A percentile compares a stretch with the other conserved stretches of the same genome.
Conservation (phyloP, 1,140 invertebrate genomes). For the Pseudoatta argentina region DNA sequence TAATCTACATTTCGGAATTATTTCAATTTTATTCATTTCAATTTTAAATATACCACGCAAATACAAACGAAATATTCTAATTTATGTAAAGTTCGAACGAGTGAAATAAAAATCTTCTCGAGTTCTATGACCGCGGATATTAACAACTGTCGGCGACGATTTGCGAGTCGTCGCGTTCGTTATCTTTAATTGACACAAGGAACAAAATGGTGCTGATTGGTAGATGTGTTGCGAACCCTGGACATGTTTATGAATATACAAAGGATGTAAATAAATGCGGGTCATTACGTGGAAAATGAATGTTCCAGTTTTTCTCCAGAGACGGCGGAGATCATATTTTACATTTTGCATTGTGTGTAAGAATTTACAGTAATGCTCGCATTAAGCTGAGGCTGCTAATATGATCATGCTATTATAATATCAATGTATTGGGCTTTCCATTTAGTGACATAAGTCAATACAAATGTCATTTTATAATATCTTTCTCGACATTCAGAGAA, state of each 20-base stretch:
- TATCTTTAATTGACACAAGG: constrained; percentile 45
- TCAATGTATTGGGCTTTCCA: background rate
- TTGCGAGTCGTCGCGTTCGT: constrained; percentile 43
- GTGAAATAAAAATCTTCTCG: constrained; percentile 6
- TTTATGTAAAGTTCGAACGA: background rate
- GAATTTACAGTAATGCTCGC: constrained; percentile 22
- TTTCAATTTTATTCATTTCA: too few species aligned
- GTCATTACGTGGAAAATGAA: constrained; percentile 47
- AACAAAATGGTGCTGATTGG: constrained; percentile 6
- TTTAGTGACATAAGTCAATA: too few species aligned
- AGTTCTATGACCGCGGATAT: constrained; percentile 16
- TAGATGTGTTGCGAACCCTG: background rate
- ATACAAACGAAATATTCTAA: constrained; percentile 16
- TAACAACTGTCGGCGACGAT: constrained; percentile 27
- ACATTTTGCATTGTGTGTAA: constrained; percentile 26
- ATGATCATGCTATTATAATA: too few species aligned
- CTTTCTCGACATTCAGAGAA: too few species aligned
- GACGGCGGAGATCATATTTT: constrained; percentile 30
- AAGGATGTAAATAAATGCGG: constrained; percentile 52
- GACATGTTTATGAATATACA: constrained; percentile 61
- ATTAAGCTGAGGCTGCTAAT: background rate
- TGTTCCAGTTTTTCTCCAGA: constrained; percentile 30
- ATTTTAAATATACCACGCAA: constrained; percentile 25
- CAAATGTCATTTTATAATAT: too few species aligned
- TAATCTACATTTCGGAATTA: constrained; percentile 36